Conservation (phyloP, 2,888 invertebrate species). For the Chymomyza procnemis region DNA sequence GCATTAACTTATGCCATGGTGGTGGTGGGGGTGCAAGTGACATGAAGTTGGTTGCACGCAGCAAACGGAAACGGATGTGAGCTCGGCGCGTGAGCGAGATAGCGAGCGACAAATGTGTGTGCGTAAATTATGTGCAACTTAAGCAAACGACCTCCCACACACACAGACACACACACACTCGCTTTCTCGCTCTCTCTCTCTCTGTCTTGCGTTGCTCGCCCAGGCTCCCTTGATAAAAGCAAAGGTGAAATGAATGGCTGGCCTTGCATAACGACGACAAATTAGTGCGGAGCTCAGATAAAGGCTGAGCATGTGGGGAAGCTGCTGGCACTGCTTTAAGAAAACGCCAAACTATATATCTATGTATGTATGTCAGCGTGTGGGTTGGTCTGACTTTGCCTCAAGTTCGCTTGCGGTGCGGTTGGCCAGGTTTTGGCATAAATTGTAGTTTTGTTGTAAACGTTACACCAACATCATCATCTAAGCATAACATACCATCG, state of each 20-base stretch:
- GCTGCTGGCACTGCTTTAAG: not conserved
- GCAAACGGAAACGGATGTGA: not conserved
- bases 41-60: not conserved
- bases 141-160: conserved; percentile 9
- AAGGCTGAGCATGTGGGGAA: not conserved
- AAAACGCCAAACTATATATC: not conserved
- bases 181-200: no score
- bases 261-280: conserved; percentile 58
- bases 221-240: not conserved
- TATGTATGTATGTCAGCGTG: not conserved
- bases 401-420: conserved; percentile 4
- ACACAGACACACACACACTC: no score
- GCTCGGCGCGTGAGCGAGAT: conserved; percentile 34
- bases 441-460: conserved; percentile 39
- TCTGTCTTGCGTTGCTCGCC: no score
- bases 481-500: not conserved
- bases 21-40: conserved; percentile 18
- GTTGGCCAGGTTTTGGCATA: conserved; percentile 37
- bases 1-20: conserved; percentile 64
- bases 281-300: conserved; percentile 32
- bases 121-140: conserved; percentile 57
- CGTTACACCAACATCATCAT: not conserved
- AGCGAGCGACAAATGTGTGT: conserved; percentile 63
- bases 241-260: conserved; percentile 45
- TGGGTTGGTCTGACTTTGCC: not conserved